Conservation (phyloP, 2,888 invertebrate species). For the Flexamia atlantica region DNA sequence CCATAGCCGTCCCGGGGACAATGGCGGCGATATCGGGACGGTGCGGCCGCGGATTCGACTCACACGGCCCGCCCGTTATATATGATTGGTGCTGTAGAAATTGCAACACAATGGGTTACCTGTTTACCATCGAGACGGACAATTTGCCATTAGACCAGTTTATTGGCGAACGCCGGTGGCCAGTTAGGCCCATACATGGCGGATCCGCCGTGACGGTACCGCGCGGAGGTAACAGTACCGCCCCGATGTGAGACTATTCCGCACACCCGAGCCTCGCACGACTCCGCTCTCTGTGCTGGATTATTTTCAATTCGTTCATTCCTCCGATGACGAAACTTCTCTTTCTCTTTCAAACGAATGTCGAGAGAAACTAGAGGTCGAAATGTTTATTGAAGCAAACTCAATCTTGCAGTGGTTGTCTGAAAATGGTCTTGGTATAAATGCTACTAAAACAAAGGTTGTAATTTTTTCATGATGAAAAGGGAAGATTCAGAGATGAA, state of each 20-base stretch:
- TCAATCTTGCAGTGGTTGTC: too few species aligned
- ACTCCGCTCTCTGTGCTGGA: not conserved
- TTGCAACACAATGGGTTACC: slow-evolving; percentile 52
- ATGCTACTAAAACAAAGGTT: too few species aligned
- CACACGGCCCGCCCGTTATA: slow-evolving; percentile 45
- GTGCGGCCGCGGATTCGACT: slow-evolving; percentile 25
- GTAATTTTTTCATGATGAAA: too few species aligned
- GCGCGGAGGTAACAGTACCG: slow-evolving; percentile 9
- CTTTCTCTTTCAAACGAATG: too few species aligned
- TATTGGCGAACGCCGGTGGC: slow-evolving; percentile 50
- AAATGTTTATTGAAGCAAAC: too few species aligned
- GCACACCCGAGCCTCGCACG: not conserved
- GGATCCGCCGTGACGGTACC: slow-evolving; percentile 14
- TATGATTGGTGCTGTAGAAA: slow-evolving; percentile 57
- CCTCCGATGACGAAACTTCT: too few species aligned
- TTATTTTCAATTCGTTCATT: too few species aligned
- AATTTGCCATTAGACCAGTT: slow-evolving; percentile 56
- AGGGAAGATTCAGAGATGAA: too few species aligned
- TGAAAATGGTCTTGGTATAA: too few species aligned
- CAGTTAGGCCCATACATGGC: slow-evolving; percentile 54
- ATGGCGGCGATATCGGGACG: slow-evolving; percentile 18
- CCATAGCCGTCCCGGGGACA: too few species aligned
- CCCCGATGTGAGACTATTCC: slow-evolving; percentile 41
- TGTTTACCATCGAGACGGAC: slow-evolving; percentile 54
- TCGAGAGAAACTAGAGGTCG: too few species aligned